Conservation (phyloP, 2,797 vertebrate species). For the Propithecus perrieri region DNA sequence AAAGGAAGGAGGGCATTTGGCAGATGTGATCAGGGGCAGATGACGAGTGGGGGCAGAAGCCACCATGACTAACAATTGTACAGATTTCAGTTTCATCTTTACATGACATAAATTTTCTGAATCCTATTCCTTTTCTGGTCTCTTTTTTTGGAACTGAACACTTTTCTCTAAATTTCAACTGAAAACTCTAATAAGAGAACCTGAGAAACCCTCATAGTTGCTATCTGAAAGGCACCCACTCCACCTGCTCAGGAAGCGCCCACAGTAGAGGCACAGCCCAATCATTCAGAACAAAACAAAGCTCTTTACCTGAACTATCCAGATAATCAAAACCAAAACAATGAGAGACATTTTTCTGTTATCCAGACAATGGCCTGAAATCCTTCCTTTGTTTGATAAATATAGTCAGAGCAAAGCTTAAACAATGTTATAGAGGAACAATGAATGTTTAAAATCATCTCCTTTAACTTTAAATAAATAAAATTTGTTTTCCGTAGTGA, state of each 20-base stretch:
- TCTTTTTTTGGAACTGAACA: neutral
- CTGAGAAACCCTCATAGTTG: neutral
- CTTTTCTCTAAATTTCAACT: neutral
- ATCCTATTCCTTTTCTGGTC: neutral
- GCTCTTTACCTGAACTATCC: neutral
- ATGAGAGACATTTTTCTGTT: neutral
- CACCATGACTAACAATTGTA: neutral
- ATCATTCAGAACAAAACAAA: neutral
- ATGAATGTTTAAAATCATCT: slow-evolving; percentile 38
- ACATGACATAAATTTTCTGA: neutral
- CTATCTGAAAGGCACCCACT: neutral
- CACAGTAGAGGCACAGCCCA: too few species aligned
- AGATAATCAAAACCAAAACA: neutral
- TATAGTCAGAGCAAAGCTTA: neutral
- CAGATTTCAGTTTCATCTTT: neutral
- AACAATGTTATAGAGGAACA: neutral
- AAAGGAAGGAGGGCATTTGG: neutral
- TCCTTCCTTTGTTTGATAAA: neutral
- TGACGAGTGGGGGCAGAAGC: neutral
- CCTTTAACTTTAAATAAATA: slow-evolving; percentile 60
- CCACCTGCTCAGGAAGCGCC: neutral
- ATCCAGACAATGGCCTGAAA: neutral
- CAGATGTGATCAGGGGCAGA: neutral
- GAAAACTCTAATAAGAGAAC: neutral
- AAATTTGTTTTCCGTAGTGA: slow-evolving; percentile 60